phyloP scores from a whole-genome alignment of 2,888 invertebrate species.

The Lomographa bimaculata region DNA sequence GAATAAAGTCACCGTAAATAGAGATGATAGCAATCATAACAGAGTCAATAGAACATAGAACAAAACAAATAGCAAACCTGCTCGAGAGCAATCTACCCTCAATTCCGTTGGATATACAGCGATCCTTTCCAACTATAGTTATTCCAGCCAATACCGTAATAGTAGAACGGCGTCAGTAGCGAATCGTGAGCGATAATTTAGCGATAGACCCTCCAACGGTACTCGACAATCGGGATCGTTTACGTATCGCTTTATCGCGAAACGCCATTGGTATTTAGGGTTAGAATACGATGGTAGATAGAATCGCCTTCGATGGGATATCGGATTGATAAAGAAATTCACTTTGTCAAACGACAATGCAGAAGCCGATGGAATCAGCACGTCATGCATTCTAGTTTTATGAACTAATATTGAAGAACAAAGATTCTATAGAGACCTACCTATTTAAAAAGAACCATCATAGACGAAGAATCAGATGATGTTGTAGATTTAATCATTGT shows the following conservation, averaged over 20 bases:
- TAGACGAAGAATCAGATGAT: conserved; percentile 2
- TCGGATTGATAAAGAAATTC: conserved; percentile 52
- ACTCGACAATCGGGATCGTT: conserved; percentile 72
- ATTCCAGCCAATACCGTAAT: conserved; percentile 57
- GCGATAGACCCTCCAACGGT: conserved; percentile 71
- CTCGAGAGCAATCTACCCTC: conserved; percentile 8
- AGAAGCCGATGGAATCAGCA: conserved; percentile 23
- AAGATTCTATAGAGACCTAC: too few species aligned
- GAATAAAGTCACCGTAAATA: too few species aligned
- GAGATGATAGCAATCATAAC: background rate
- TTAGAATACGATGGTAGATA: conserved; percentile 37
- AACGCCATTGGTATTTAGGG: conserved; percentile 75
- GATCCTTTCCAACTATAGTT: conserved; percentile 35
- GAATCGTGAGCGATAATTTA: conserved; percentile 80
- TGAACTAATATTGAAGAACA: conserved; percentile 8
- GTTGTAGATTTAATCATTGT: background rate
- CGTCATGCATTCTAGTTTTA: conserved; percentile 17
- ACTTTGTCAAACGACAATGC: conserved; percentile 40
- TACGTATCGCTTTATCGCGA: conserved; percentile 73
- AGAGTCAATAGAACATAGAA: background rate
- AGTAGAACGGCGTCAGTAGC: conserved; percentile 68
- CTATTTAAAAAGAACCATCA: too few species aligned
- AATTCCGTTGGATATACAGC: conserved; percentile 17
- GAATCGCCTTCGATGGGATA: conserved; percentile 50
- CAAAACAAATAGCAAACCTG: conserved; percentile 4